Conservation (phyloP, 2,888 invertebrate species). For the Eretmocerus hayati region DNA sequence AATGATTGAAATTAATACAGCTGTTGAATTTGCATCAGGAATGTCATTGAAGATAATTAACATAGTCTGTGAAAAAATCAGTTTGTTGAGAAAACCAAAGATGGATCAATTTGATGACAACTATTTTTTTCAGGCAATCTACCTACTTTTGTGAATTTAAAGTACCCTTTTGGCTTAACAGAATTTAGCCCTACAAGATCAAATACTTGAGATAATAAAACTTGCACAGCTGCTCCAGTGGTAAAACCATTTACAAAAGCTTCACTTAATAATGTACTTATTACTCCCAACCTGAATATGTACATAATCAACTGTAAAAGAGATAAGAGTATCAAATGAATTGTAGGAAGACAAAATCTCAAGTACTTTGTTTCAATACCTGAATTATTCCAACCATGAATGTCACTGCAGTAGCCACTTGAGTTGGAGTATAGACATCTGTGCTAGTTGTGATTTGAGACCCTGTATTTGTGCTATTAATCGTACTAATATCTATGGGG, state of each 20-base stretch:
- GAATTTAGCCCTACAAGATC: conserved; percentile 54
- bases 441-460: conserved; percentile 9
- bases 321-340: conserved; percentile 5
- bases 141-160: conserved; percentile 55
- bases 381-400: conserved; percentile 72
- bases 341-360: conserved; percentile 3
- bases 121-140: conserved; percentile 16
- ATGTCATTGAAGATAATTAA: conserved; percentile 55
- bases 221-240: conserved; percentile 80
- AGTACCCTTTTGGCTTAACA: conserved; percentile 54
- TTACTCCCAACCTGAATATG: conserved; percentile 63
- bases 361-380: conserved; percentile 49
- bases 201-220: conserved; percentile 72
- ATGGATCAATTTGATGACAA: conserved; percentile 1
- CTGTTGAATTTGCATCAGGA: conserved; percentile 53
- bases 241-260: conserved; percentile 84
- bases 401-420: conserved; percentile 72
- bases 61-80: conserved; percentile 55
- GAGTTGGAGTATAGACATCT: conserved; percentile 49
- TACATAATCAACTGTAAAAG: conserved; percentile 68
- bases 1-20: conserved; percentile 56
- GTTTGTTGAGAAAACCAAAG: no score
- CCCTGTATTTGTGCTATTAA: conserved; percentile 13
- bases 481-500: conserved; percentile 16
- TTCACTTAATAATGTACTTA: conserved; percentile 71